phyloP scores from a whole-genome alignment of 2,888 invertebrate species.

The Cryptus viduatorius region DNA sequence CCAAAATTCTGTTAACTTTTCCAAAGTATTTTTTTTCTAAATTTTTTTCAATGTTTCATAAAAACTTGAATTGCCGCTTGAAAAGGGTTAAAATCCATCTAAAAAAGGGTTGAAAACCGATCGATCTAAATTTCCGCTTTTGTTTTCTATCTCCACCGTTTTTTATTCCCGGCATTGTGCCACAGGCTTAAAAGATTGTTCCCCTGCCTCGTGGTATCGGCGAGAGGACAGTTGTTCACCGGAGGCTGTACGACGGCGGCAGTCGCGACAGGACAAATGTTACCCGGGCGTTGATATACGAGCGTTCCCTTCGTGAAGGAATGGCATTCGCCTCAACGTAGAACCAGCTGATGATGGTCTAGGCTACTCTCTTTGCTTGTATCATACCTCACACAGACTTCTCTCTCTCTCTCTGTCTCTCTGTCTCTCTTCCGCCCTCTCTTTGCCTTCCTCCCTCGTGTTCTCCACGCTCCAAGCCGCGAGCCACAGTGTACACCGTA shows the following conservation, averaged over 20 bases:
- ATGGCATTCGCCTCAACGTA: constrained; percentile 48
- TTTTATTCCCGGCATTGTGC: neutral
- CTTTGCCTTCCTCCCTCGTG: neutral
- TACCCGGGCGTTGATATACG: constrained; percentile 59
- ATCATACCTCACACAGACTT: constrained; percentile 7
- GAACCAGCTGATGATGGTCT: constrained; percentile 61
- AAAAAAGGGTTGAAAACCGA: neutral
- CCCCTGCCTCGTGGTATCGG: neutral
- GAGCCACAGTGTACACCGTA: constrained; percentile 1
- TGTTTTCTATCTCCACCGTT: neutral
- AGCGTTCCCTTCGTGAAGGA: constrained; percentile 59
- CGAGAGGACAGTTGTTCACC: constrained; percentile 59
- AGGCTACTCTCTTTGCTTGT: constrained; percentile 35
- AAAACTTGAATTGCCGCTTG: neutral
- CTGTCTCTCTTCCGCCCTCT: neutral
- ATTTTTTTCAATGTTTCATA: too few relatives aligned
- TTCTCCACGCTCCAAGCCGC: constrained; percentile 14
- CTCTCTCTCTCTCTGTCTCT: neutral
- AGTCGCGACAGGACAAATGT: constrained; percentile 64
- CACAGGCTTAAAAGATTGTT: constrained; percentile 7
- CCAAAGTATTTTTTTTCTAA: too few relatives aligned
- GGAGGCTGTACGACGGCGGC: constrained; percentile 26
- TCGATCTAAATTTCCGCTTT: neutral
- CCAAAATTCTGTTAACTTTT: neutral
- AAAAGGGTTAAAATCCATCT: neutral